These are phyloP conservation scores for Ephydatia muelleri DNA, from an alignment of 37 sponge, comb jelly and placozoan species.

Conservation along the genomic window DNA sequence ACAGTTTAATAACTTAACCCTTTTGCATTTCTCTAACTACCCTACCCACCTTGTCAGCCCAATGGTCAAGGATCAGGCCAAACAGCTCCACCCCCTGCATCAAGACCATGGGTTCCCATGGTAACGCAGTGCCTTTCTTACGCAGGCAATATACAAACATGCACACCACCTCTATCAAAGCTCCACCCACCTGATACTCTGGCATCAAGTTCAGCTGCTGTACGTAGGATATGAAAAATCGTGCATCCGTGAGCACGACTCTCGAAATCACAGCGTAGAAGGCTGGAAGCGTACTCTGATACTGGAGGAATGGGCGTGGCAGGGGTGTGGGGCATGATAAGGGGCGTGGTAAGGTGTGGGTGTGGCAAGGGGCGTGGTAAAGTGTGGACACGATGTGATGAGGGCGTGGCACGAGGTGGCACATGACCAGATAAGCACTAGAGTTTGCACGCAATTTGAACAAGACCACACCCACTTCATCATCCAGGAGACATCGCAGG, in stretches of 20 bases:
- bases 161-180: neutral
- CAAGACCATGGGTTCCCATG: too few relatives aligned
- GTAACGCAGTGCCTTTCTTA: too few relatives aligned
- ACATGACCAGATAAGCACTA: too few relatives aligned
- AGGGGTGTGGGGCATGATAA: neutral
- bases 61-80: constrained; percentile 50
- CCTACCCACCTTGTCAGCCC: constrained; percentile 37
- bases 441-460: neutral
- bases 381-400: too few relatives aligned
- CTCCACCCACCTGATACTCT: constrained; percentile 33
- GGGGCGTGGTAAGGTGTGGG: neutral
- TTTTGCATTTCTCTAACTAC: neutral
- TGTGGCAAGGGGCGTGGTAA: neutral
- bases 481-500: constrained; percentile 24
- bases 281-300: constrained; percentile 39
- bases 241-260: constrained; percentile 39
- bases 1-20: neutral
- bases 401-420: too few relatives aligned
- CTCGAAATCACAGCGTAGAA: constrained; percentile 45
- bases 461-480: constrained; percentile 24
- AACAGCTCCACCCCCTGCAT: constrained; percentile 52
- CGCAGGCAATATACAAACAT: neutral
- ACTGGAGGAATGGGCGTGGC: constrained; percentile 19
- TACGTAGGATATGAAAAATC: constrained; percentile 54
- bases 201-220: constrained; percentile 29